Conservation (phyloP, 2,888 invertebrate genomes). For the Scaptomyza polygonia region DNA sequence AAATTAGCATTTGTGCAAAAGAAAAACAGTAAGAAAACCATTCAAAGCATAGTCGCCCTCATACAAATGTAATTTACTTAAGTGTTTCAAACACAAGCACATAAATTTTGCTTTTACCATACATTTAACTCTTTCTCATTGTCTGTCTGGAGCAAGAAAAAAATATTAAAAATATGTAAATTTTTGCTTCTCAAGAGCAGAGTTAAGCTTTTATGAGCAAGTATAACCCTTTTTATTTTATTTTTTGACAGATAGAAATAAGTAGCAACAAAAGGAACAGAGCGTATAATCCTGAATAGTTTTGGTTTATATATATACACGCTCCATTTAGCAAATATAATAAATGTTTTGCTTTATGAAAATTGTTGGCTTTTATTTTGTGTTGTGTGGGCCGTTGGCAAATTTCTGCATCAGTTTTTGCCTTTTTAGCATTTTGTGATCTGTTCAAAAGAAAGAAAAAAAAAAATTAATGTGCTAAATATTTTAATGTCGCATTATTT, state of each 20-base stretch:
- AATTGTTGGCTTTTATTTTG: conserved; percentile 49
- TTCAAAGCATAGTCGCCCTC: conserved; percentile 39
- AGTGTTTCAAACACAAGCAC: conserved; percentile 72
- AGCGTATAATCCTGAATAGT: conserved; percentile 45
- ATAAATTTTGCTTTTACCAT: conserved; percentile 64
- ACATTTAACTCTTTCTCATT: conserved; percentile 12
- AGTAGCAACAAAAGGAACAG: conserved; percentile 26
- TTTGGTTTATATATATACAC: conserved; percentile 22
- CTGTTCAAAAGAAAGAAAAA: conserved; percentile 61
- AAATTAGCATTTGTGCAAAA: conserved; percentile 50
- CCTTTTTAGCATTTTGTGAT: conserved; percentile 43
- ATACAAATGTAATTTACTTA: conserved; percentile 74
- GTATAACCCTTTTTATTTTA: conserved; percentile 69
- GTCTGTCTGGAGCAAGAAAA: conserved; percentile 35
- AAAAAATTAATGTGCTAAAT: conserved; percentile 68
- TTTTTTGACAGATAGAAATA: conserved; percentile 44
- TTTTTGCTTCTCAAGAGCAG: conserved; percentile 54
- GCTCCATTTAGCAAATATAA: conserved; percentile 76
- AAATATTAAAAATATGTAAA: conserved; percentile 79
- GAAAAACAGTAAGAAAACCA: conserved; percentile 34
- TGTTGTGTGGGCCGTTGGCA: conserved; percentile 44
- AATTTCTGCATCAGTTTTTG: conserved; percentile 36
- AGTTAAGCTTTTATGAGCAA: conserved; percentile 54
- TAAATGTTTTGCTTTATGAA: conserved; percentile 70
- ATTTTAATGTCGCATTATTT: conserved; percentile 55